Evolutionary conservation across 2,113 vertebrate genomes (phyloP).

Genomic region (Cyprinodon brontotheroides): DNA sequence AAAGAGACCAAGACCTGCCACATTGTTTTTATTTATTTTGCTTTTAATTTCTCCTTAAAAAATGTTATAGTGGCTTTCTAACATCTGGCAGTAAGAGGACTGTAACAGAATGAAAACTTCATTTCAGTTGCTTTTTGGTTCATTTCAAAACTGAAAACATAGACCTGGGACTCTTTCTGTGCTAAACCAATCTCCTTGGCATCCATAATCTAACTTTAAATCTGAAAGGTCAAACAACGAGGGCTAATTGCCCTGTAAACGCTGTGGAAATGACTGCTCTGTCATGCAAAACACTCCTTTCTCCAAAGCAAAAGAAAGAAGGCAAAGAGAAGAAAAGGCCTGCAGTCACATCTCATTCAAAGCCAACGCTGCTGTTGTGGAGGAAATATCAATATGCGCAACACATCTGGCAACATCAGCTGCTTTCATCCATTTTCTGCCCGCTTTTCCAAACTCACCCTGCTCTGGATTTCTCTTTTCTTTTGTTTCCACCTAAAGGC

Average conservation of each 20-base stretch:
- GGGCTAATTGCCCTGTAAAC: background rate
- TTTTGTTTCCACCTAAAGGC: constrained; percentile 1
- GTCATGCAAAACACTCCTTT: background rate
- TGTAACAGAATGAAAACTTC: too few species aligned
- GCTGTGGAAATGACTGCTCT: background rate
- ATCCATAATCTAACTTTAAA: background rate
- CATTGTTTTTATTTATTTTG: too few species aligned
- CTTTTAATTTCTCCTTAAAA: too few species aligned
- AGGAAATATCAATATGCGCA: constrained; percentile 24
- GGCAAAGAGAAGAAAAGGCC: background rate
- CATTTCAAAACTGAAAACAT: too few species aligned
- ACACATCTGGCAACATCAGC: constrained; percentile 75
- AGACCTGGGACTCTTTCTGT: background rate
- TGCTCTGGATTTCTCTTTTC: background rate
- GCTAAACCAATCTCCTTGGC: background rate
- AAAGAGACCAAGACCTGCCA: too few species aligned
- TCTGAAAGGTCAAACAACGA: background rate
- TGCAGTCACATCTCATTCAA: constrained; percentile 49
- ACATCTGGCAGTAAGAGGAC: too few species aligned
- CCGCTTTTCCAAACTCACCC: constrained; percentile 1
- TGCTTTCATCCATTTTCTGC: constrained; percentile 11
- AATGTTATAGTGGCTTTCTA: too few species aligned
- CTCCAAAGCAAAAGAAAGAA: too few species aligned
- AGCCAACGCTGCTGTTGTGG: constrained; percentile 18
- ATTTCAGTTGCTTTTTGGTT: background rate